Base-by-base conservation (phyloP, 2,113 vertebrate species). In the Chlamydotis undulata region DNA sequence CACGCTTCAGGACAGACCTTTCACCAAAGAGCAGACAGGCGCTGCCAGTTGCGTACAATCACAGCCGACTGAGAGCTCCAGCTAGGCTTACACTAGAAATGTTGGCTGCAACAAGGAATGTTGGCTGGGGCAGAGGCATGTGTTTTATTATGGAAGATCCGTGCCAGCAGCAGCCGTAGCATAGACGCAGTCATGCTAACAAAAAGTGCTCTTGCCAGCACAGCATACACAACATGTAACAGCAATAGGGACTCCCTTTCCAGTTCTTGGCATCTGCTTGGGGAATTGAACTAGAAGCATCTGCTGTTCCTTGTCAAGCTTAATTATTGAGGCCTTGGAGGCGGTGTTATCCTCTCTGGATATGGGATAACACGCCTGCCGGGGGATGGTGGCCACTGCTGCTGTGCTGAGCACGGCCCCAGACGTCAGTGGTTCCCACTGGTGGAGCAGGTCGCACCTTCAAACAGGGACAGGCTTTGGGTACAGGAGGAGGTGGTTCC, bases 11-110 rank as follows among this genome's bases (percentile, higher is more conserved):
- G 83, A 76, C 41, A 81, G 57, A 80, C 47, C 35, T 57, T 37
- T 68, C 65, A 45, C 47, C 69, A 29, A 55, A 70, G 60, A 37
- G 83, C 77, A 92, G 65, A 52, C 68, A 74, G 71, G 47, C 0
- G 0, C 64, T 80, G 65, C 45, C 0, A 4, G 37, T 47, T 77
- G 52, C 0, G 0, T 55, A 57, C 0, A 0, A 43, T 63, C 52
- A 14, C 65, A 78, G 76, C 71, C 2, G 2, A 35, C 64, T 33
- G 76, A 52, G 76, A 83, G 31, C 39, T 88, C n/a, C 82, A 41
- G 71, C 70, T 10, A 67, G 82, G 78, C 76, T 93, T 59, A 33
- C 19, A 6, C 59, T 59, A 28, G 81, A 82, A 87, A 53, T 59
- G 29, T 8, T 94, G 86, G 71, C 88, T 92, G 86, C 60, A 60